Base-by-base conservation (phyloP, 1,140 invertebrate genomes). In the Drosophila repletoides region DNA sequence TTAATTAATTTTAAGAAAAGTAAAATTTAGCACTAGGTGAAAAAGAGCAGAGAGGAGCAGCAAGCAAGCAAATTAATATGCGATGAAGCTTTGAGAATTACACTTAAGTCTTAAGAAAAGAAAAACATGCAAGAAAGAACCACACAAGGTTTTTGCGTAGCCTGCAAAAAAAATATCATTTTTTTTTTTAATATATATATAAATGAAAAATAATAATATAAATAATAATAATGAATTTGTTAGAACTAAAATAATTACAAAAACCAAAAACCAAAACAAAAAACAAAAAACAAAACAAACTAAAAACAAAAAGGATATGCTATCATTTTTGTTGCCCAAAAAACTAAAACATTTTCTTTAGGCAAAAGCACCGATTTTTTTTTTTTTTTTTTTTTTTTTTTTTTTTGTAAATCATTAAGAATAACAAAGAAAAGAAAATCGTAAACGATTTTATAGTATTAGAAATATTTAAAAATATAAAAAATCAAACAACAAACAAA, bases 401-500 rank as follows among this genome's bases (percentile, higher is more conserved):
- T 61, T 51, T 2, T 22, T 14, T 51, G 51, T 46, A 17, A 53
- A 45, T 19, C 61, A 46, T 33, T 19, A 19, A 48, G 24, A 19
- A 48, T 31, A 34, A 15, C 2, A 26, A 51, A 38, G n/a, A n/a
- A n/a, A n/a, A n/a, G n/a, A n/a, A 76, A 72, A 81, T 83, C 76
- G 77, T 81, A 83, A 81, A 72, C 76, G 69, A 84, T 77, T 83
- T 83, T 83, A 74, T 77, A 83, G 79, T 38, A 58, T 41, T 29
- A 69, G 28, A 59, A 71, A 61, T 49, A 76, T 49, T 72, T 52
- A 41, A 63, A 77, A 53, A 36, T 28, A 65, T 58, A 61, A 59
- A 67, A 74, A 74, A 74, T 63, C 60, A 77, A 81, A 81, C 34
- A 69, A 69, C 41, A 76, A 72, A n/a, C n/a, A n/a, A n/a, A n/a